Percentiles rank a stretch among this genome's conserved stretches.
Evolutionary conservation across 1,140 invertebrate genomes (phyloP).

Genomic region (Plectrocnemia conspersa): DNA sequence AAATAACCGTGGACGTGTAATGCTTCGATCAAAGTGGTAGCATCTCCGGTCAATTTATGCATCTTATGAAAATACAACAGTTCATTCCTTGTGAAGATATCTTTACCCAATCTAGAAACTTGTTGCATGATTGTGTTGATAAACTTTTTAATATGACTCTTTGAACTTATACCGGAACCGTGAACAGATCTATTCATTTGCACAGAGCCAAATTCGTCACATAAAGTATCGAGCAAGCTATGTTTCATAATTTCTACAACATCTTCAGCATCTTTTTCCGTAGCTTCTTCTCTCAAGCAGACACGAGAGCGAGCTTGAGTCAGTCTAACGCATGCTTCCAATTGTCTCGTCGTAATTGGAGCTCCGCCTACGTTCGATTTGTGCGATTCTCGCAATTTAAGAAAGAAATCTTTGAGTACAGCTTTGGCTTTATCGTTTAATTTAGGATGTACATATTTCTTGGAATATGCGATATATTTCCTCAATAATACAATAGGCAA

Average conservation of each 20-base stretch:
- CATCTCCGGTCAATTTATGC: slow-evolving; percentile 59
- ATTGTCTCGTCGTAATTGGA: slow-evolving; percentile 77
- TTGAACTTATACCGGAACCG: slow-evolving; percentile 68
- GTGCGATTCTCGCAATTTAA: slow-evolving; percentile 68
- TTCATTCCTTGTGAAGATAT: slow-evolving; percentile 70
- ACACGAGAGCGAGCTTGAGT: slow-evolving; percentile 83
- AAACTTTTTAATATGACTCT: slow-evolving; percentile 70
- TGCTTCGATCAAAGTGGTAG: slow-evolving; percentile 63
- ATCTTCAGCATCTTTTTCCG: slow-evolving; percentile 74
- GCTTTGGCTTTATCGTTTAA: slow-evolving; percentile 65
- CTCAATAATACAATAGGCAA: slow-evolving; percentile 72
- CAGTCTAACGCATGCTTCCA: slow-evolving; percentile 84
- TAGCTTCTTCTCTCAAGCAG: slow-evolving; percentile 77
- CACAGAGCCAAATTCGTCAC: slow-evolving; percentile 64
- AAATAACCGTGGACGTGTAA: slow-evolving; percentile 83
- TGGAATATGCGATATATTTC: slow-evolving; percentile 89
- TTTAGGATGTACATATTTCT: slow-evolving; percentile 81
- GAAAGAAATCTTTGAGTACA: slow-evolving; percentile 75
- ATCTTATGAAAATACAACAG: slow-evolving; percentile 63
- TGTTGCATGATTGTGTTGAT: slow-evolving; percentile 63
- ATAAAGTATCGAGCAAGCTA: slow-evolving; percentile 72
- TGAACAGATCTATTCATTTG: slow-evolving; percentile 67
- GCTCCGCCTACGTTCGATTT: slow-evolving; percentile 50
- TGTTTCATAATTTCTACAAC: slow-evolving; percentile 81
- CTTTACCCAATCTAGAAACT: slow-evolving; percentile 59